Evolutionary conservation across 1,140 invertebrate species (phyloP), one percentile per base, ranked within the genome.

Genomic region (Neodiprion virginianus): DNA sequence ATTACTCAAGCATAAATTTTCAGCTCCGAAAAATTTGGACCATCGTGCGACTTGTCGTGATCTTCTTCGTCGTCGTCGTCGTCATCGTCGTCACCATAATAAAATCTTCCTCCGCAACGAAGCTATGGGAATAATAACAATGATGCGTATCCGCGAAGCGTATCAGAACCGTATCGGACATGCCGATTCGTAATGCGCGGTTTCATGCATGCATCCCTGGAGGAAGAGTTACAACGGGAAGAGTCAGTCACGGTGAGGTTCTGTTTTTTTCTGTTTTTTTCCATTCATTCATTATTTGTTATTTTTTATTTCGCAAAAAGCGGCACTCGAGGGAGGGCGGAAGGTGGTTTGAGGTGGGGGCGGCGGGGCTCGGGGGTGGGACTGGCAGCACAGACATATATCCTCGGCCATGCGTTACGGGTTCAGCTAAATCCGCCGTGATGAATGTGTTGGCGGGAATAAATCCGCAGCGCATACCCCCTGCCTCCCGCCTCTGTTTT

Each of bases 381-480:
- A 83, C 80, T 79, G 80, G 79, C 81, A 83, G 82, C 83, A 87
- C n/a, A 61, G 85, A 88, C 88, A 88, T 88, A 88, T 88, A 87
- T 87, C 87, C 84, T 87, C 76, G 81, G 87, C 87, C 86, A 89
- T 89, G 87, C 86, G 86, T 89, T 88, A 88, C 87, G 87, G 87
- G 87, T 88, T 88, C 87, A 88, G 87, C 87, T 88, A 88, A 88
- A 88, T 88, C 87, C 87, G 87, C 87, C 87, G 88, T 88, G 87
- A 88, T 88, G 87, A 88, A 89, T 89, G 88, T 88, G 87, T 88
- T 89, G 86, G 87, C 86, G 87, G 86, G 88, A 89, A 89, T 88
- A 89, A 89, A 88, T 88, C 88, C 87, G 88, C 86, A 89, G 88
- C 88, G 88, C 86, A 88, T 86, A 88, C 87, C 87, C 87, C 86